Evolutionary conservation across 2,113 vertebrate genomes (phyloP).

Genomic region (Pelvicachromis taeniatus): DNA sequence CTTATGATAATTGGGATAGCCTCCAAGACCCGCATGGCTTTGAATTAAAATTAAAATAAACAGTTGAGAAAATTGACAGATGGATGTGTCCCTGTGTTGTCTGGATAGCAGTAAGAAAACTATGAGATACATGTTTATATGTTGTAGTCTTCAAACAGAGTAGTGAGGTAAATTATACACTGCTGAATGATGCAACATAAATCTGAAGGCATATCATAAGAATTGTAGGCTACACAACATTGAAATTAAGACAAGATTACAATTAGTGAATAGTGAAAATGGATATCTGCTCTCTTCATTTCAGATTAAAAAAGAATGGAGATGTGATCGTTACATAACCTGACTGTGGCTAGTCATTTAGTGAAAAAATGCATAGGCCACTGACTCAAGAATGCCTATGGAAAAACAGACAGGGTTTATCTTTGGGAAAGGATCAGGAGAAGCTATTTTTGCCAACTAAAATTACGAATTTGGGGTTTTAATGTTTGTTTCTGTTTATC

Average conservation of each 20-base stretch:
- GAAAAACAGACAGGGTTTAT: not conserved
- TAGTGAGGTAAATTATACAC: not conserved
- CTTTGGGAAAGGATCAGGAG: not conserved
- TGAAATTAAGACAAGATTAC: not conserved
- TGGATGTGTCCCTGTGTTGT: not conserved
- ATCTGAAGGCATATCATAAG: not conserved
- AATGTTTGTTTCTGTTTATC: not conserved
- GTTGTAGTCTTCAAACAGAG: not conserved
- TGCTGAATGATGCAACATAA: not conserved
- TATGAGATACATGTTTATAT: not conserved
- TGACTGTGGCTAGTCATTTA: not conserved
- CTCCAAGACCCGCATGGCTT: not conserved
- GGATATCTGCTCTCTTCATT: not conserved
- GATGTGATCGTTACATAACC: not conserved
- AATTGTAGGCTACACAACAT: not conserved
- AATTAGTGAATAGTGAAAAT: not conserved
- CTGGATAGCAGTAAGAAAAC: not conserved
- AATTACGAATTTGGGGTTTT: accelerated
- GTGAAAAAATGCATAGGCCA: not conserved
- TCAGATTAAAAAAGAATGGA: not conserved
- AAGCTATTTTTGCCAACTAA: not conserved
- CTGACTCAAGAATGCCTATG: not conserved
- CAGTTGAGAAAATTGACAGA: not conserved
- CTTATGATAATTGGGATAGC: not conserved
- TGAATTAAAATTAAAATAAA: accelerated